Percentiles rank a stretch among this genome's conserved stretches.
Conservation (phyloP, 2,888 invertebrate species). For the Alcis repandata region DNA sequence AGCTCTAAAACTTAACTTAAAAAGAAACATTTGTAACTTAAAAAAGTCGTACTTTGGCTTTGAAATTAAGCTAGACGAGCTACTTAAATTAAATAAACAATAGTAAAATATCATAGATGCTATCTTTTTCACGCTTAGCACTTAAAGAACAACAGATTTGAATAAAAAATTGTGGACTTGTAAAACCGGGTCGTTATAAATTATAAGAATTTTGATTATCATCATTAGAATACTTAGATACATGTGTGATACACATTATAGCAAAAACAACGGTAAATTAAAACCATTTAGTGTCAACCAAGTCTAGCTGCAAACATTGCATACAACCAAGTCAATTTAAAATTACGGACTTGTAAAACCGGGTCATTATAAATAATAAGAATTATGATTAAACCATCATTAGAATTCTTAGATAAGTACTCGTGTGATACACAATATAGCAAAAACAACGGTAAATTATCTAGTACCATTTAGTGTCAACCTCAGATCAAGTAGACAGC, state of each 20-base stretch:
- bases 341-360: background rate
- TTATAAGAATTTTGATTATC: background rate
- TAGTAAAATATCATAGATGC: background rate
- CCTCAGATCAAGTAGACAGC: too few relatives aligned
- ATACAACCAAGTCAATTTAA: background rate
- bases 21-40: background rate
- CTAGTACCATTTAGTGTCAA: background rate
- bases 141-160: background rate
- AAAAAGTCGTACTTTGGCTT: constrained; percentile 30
- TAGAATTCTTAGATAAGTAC: background rate
- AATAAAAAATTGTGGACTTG: background rate
- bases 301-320: background rate
- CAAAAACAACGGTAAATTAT: background rate
- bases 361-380: background rate
- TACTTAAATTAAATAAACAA: background rate
- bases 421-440: background rate
- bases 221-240: background rate
- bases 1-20: constrained; percentile 17
- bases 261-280: background rate
- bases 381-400: background rate
- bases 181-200: background rate
- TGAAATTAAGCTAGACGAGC: constrained; percentile 21
- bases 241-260: background rate
- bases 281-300: background rate
- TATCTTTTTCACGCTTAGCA: constrained; percentile 8